These are phyloP conservation scores for Andrena hattorfiana DNA, from an alignment of 2,888 invertebrate genomes.

Conservation along the genomic window DNA sequence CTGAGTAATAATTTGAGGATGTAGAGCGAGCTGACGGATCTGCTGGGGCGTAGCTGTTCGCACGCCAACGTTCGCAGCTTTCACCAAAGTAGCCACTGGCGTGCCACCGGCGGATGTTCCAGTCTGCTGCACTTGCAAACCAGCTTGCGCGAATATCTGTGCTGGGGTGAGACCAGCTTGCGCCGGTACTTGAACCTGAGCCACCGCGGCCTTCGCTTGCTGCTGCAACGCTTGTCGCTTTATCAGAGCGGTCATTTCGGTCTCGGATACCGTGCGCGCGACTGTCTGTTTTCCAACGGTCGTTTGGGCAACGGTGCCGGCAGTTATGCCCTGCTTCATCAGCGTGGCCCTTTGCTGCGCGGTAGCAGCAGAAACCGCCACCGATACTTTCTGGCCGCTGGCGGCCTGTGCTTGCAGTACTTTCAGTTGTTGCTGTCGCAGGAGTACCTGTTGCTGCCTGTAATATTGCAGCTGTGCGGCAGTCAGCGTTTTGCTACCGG, in stretches of 20 bases:
- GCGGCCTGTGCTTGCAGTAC: constrained; percentile 79
- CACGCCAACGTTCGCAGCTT: constrained; percentile 86
- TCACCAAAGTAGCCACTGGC: constrained; percentile 88
- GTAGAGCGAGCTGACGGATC: constrained; percentile 88
- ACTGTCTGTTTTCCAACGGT: constrained; percentile 84
- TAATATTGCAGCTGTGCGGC: constrained; percentile 88
- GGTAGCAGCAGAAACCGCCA: constrained; percentile 81
- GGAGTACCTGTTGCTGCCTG: constrained; percentile 87
- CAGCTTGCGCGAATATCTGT: constrained; percentile 87
- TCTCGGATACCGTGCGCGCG: constrained; percentile 86
- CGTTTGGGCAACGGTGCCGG: constrained; percentile 67
- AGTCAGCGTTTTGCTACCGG: constrained; percentile 86
- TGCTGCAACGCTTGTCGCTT: constrained; percentile 86
- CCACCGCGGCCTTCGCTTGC: constrained; percentile 83
- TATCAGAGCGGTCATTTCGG: constrained; percentile 87
- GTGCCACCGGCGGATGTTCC: constrained; percentile 85
- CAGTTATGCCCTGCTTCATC: constrained; percentile 78
- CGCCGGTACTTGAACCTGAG: constrained; percentile 82
- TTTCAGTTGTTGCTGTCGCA: constrained; percentile 83
- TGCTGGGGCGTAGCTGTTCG: constrained; percentile 88
- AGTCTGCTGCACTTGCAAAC: constrained; percentile 86
- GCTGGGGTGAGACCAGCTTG: constrained; percentile 84
- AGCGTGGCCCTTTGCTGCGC: constrained; percentile 81
- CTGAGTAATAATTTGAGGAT: constrained; percentile 87
- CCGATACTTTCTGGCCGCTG: constrained; percentile 82